These are phyloP conservation scores for Lucinisca nassula DNA, from an alignment of 2,888 invertebrate species.

Conservation along the genomic window DNA sequence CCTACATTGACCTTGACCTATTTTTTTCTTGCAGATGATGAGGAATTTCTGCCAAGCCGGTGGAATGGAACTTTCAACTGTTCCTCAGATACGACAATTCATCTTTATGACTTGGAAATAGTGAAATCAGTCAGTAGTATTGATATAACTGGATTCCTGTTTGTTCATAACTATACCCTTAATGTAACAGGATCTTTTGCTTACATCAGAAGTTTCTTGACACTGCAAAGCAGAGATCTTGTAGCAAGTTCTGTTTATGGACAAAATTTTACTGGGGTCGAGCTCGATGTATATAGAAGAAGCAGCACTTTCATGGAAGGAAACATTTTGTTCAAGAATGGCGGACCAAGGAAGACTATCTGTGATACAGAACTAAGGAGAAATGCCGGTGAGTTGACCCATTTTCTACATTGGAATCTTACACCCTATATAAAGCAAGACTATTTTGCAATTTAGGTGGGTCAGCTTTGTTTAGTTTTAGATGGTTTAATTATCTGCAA, in stretches of 20 bases:
- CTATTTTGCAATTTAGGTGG: too few relatives aligned
- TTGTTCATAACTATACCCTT: conserved; percentile 20
- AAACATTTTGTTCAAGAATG: conserved; percentile 25
- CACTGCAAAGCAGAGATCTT: neutral
- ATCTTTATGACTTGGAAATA: conserved; percentile 34
- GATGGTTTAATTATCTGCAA: too few relatives aligned
- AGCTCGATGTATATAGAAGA: conserved; percentile 42
- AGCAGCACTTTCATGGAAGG: conserved; percentile 53
- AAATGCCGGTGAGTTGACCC: conserved; percentile 38
- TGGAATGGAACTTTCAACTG: conserved; percentile 69
- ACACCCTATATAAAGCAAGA: too few relatives aligned
- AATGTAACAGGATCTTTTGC: conserved; percentile 49
- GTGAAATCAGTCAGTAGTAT: conserved; percentile 44
- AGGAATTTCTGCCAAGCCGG: conserved; percentile 67
- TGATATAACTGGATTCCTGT: conserved; percentile 34
- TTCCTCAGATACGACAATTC: conserved; percentile 18
- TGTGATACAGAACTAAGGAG: conserved; percentile 53
- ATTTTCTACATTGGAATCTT: too few relatives aligned
- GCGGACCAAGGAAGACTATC: neutral
- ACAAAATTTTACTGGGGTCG: conserved; percentile 58
- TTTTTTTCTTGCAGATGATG: neutral
- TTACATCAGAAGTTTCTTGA: neutral
- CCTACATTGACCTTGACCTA: neutral
- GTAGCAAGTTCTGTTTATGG: conserved; percentile 34
- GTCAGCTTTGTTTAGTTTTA: too few relatives aligned